Conservation (phyloP, 2,888 invertebrate species). For the Lapara coniferarum region DNA sequence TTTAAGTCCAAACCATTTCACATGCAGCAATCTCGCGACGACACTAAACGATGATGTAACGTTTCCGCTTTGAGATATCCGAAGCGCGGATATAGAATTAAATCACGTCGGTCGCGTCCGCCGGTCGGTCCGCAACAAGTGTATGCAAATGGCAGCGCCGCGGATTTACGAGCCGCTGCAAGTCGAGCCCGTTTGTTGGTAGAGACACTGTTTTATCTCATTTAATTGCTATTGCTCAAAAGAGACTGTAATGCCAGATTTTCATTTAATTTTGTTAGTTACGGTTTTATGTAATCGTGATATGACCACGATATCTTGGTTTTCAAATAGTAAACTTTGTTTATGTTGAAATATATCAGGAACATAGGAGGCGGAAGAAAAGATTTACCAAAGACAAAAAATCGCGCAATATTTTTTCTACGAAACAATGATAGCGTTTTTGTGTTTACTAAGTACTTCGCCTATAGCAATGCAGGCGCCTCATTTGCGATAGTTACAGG, state of each 20-base stretch:
- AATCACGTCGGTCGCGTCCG: background rate
- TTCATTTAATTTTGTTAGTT: no score
- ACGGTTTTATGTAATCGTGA: background rate
- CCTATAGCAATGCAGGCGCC: no score
- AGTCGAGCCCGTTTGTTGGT: background rate
- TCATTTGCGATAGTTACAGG: no score
- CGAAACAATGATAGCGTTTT: no score
- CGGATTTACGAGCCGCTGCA: background rate
- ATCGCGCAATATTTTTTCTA: no score
- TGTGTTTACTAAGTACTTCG: no score
- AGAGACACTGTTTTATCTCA: background rate
- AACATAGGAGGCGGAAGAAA: no score
- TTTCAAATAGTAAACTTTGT: no score
- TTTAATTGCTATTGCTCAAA: background rate
- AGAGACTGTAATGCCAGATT: no score
- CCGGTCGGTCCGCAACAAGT: constrained; percentile 18
- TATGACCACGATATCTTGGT: no score
- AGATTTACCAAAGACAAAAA: no score
- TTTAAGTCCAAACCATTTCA: background rate
- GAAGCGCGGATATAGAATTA: background rate
- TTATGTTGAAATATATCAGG: no score
- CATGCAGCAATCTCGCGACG: background rate
- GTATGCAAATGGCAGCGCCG: constrained; percentile 3
- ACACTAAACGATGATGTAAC: background rate
- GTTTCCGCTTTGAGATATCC: background rate